Base-by-base conservation (phyloP, 1,140 invertebrate genomes). In the Diachasma alloeum region DNA sequence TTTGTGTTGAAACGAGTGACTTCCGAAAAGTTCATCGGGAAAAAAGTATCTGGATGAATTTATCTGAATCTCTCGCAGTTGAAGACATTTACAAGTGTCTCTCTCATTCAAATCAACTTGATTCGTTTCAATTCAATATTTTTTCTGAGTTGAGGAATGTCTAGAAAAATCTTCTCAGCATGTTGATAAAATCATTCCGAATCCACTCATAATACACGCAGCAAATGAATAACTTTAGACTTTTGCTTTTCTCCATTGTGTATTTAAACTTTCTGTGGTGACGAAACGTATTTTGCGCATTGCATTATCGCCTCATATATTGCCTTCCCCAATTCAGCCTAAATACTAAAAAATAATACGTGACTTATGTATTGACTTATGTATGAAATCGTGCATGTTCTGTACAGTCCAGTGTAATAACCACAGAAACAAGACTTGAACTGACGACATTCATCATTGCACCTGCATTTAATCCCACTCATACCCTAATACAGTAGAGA, bases 241-340 rank as follows among this genome's bases (percentile, higher is more conserved):
- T n/a, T 9, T 46, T 9, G n/a, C n/a, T 46, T 46, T 46, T 46
- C n/a, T 46, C 10, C 11, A 46, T n/a, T 46, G 4, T 46, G 44
- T 1, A 46, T 15, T 46, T 5, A 46, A 53, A 17, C 9, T 53
- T 53, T 53, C 15, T 19, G 48, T 1, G 9, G 9, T 53, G 48
- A n/a, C 2, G 17, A 53, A 53, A 53, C 2, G 15, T 5, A 53
- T n/a, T 17, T 6, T n/a, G 31, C 6, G 48, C 48, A 53, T 53
- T 19, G 39, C 80, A 79, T 66, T 72, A 80, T 80, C 63, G 84
- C 83, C 84, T 87, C 85, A 85, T 87, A 86, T 84, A 86, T 83
- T 81, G 83, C 81, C 84, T 77, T 82, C 85, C 86, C 87, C 86
- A 87, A 87, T 89, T 89, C 87, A 84, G 82, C 85, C 82, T 44